These are phyloP conservation scores for Psilopsiagon aymara DNA, from an alignment of 2,113 vertebrate species.

Conservation along the genomic window DNA sequence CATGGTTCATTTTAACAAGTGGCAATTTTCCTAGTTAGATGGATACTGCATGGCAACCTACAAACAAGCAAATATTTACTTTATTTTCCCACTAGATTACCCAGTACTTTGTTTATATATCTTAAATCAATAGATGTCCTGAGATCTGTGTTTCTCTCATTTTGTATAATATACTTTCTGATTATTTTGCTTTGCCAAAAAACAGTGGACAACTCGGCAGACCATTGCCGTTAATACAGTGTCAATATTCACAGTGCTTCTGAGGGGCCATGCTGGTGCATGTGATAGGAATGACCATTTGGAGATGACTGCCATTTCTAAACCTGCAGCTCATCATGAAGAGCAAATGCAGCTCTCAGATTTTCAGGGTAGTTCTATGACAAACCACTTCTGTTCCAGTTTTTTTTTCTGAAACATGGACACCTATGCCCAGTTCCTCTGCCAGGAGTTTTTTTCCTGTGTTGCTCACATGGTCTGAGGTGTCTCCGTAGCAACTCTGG, in stretches of 20 bases:
- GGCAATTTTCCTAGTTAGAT: background rate
- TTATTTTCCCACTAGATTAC: background rate
- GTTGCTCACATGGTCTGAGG: background rate
- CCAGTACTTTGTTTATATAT: background rate
- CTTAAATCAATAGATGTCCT: background rate
- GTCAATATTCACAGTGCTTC: rapidly evolving
- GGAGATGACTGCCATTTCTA: background rate
- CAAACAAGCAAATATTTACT: background rate
- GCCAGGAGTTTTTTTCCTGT: background rate
- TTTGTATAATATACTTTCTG: background rate
- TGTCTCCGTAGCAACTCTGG: background rate
- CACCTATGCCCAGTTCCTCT: background rate
- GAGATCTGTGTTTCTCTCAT: background rate
- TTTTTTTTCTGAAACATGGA: background rate
- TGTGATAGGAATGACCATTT: background rate
- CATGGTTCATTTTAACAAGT: background rate
- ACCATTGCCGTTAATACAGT: background rate
- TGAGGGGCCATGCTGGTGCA: rapidly evolving
- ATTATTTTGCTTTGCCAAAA: background rate
- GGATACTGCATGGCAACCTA: background rate
- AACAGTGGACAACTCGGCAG: rapidly evolving
- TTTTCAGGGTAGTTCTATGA: background rate
- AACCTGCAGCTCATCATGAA: background rate
- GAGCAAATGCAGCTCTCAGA: background rate
- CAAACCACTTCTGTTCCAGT: background rate